phyloP scores from a whole-genome alignment of 2,888 invertebrate genomes.

The Halictus ligatus region DNA sequence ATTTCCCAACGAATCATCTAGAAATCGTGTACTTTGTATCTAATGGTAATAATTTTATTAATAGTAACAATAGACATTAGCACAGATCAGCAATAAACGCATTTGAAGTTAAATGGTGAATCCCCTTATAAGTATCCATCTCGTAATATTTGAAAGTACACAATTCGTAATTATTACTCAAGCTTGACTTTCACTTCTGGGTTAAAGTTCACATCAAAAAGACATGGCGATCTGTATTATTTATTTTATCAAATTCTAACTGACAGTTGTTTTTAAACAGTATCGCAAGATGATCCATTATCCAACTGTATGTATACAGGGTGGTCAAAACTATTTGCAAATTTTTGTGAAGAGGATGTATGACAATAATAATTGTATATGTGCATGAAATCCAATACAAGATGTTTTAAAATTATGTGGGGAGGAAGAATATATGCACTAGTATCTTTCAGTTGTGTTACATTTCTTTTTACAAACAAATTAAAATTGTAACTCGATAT shows the following conservation, averaged over 20 bases:
- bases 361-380: too few relatives aligned
- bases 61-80: conserved; percentile 7
- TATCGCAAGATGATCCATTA: neutral
- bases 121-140: conserved; percentile 22
- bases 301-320: neutral
- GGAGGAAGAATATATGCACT: too few relatives aligned
- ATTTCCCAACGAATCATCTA: neutral
- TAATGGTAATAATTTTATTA: neutral
- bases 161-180: neutral
- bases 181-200: neutral
- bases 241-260: neutral
- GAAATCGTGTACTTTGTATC: neutral
- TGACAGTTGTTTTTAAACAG: conserved; percentile 28
- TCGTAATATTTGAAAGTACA: conserved; percentile 2
- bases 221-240: neutral
- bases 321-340: neutral
- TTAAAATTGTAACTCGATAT: too few relatives aligned
- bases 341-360: too few relatives aligned
- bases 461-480: too few relatives aligned
- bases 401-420: too few relatives aligned
- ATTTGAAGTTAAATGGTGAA: conserved; percentile 25
- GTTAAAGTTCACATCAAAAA: neutral
- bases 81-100: neutral
- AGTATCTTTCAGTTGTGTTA: too few relatives aligned
- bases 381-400: too few relatives aligned